Evolutionary conservation across 37 sponge, comb jelly and placozoan species (phyloP).

Genomic region (Agelas oroides): DNA sequence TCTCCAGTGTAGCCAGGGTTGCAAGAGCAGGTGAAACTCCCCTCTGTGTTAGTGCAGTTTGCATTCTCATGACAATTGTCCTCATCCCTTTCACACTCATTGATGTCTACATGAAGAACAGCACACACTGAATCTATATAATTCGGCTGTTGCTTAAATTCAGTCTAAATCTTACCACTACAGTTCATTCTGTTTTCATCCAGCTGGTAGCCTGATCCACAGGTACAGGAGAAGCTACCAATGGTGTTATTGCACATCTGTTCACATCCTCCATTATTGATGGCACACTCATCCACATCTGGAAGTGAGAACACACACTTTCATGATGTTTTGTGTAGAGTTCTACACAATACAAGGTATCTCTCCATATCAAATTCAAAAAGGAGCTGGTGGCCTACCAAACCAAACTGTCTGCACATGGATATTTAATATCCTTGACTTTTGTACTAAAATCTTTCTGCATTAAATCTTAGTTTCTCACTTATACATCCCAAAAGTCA

Average conservation of each 20-base stretch:
- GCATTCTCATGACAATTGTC: constrained; percentile 25
- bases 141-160: no score
- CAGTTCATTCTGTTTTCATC: background rate
- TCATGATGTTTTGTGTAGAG: no score
- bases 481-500: no score
- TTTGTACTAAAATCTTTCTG: no score
- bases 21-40: constrained; percentile 41
- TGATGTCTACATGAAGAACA: constrained; percentile 6
- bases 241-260: constrained; percentile 20
- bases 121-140: no score
- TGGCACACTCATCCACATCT: constrained; percentile 18
- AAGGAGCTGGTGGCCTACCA: no score
- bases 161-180: background rate
- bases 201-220: constrained; percentile 2
- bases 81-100: constrained; percentile 26
- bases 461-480: no score
- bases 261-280: constrained; percentile 6
- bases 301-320: no score
- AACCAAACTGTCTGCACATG: no score
- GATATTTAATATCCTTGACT: no score
- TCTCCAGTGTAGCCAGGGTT: constrained; percentile 39
- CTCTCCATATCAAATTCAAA: no score
- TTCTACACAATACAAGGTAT: no score
- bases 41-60: constrained; percentile 14
- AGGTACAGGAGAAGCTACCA: constrained; percentile 1